Conservation (phyloP, 53 echinoderm and acorn worm species). For the Pentamera pediparva region DNA sequence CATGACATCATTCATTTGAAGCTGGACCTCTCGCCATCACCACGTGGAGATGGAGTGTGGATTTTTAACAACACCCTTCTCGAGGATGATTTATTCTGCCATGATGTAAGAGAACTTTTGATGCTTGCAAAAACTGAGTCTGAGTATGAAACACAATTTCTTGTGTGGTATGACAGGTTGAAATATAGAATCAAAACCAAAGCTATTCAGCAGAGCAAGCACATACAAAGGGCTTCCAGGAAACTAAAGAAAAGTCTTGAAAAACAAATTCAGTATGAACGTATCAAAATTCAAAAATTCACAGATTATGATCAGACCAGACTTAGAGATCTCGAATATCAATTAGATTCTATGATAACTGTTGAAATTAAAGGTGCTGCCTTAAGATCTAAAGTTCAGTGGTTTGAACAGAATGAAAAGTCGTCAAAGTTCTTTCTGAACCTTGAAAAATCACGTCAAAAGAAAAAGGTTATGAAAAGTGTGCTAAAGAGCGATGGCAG, state of each 20-base stretch:
- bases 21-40: not conserved
- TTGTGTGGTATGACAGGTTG: not conserved
- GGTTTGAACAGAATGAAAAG: not conserved
- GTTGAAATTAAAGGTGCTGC: not conserved
- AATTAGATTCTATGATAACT: not conserved
- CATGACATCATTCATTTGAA: not conserved
- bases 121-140: not conserved
- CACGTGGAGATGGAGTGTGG: not conserved
- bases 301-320: not conserved
- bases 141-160: not conserved
- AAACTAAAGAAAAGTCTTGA: not conserved
- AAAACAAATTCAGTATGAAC: not conserved
- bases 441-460: not conserved
- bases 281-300: not conserved
- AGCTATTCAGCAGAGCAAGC: not conserved
- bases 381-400: not conserved
- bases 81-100: not conserved
- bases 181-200: not conserved
- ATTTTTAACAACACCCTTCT: not conserved
- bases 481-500: not conserved
- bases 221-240: not conserved
- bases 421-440: not conserved
- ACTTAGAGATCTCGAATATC: not conserved
- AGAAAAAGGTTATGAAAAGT: not conserved
- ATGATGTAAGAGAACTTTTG: not conserved